These are phyloP conservation scores for Apolygus lucorum DNA, from an alignment of 1,140 invertebrate species.

Conservation along the genomic window DNA sequence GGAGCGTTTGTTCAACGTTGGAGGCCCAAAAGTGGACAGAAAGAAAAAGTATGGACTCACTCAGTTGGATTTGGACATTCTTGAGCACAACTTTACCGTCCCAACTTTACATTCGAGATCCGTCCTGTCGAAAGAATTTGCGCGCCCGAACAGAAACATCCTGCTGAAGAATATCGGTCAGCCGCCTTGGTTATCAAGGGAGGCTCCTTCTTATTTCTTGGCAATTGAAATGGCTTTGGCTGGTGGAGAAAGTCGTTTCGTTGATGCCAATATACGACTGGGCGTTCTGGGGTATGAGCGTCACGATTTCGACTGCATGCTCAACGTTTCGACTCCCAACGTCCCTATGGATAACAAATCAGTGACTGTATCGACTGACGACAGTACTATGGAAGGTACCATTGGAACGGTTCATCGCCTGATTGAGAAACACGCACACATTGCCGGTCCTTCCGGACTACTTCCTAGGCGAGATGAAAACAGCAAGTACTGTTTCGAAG, in stretches of 20 bases:
- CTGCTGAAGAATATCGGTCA: neutral
- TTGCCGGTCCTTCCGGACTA: neutral
- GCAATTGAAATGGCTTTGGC: neutral
- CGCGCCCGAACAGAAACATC: neutral
- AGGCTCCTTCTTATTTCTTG: neutral
- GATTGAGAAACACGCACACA: neutral
- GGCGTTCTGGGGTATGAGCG: neutral
- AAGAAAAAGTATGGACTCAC: slow-evolving; percentile 4
- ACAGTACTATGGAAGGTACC: neutral
- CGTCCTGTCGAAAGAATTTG: neutral
- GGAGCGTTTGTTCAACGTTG: neutral
- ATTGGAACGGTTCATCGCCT: neutral
- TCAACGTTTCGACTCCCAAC: neutral
- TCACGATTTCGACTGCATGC: neutral
- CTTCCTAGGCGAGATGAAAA: neutral
- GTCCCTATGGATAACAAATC: neutral
- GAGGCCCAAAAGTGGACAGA: neutral
- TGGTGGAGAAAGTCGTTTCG: neutral
- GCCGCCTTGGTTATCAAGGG: neutral
- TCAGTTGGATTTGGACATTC: neutral
- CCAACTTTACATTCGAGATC: neutral
- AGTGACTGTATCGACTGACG: neutral
- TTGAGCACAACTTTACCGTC: neutral
- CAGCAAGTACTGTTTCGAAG: neutral
- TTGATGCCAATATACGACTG: neutral